Base-by-base conservation (phyloP, 2,888 invertebrate genomes). In the Drosophila niveifrons region DNA sequence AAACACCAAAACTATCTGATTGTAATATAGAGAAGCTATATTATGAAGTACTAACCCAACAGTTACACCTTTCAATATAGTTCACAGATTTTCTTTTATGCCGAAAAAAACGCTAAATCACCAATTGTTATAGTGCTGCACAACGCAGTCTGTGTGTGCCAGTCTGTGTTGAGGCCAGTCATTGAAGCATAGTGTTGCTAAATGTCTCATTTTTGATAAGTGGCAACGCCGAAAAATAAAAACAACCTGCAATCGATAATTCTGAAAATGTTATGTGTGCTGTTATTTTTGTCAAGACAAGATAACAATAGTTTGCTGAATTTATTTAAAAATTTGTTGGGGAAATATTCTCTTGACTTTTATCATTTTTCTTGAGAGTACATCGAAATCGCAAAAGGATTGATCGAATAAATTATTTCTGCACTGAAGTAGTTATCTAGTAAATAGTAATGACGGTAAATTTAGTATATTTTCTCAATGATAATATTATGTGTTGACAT, bases 81-180 rank as follows among this genome's bases (percentile, higher is more conserved):
- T 70, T 75, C 70, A 66, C 66, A 51, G 59, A 66, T 74, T 79
- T 80, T 76, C 69, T 72, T 85, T 85, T 79, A 75, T 87, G 89
- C 88, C 85, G 89, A 85, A 88, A 84, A 84, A 85, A 85, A 78
- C 75, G 75, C 75, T 75, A 79, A 75, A 72, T 80, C 80, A 80
- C 76, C 80, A 62, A 79, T 50, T 15, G 43, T 18, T 51, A 7
- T 11, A 70, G 79, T 79, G 79, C 48, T 76, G 78, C 9, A 69
- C 31, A 75, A 56, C 41, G 43, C n/a, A 7, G 28, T 15, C 23
- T 10, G 18, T 46, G 8, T 52, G 31, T 43, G 18, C 31, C 8
- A 64, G 52, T 23, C 23, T 23, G 23, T 72, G 78, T 3, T 56
- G 36, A 8, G 44, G n/a, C 15, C 18, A 8, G 44, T 11, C 10